Base-by-base conservation (phyloP, 1,140 invertebrate species). In the Cotesia typhae region DNA sequence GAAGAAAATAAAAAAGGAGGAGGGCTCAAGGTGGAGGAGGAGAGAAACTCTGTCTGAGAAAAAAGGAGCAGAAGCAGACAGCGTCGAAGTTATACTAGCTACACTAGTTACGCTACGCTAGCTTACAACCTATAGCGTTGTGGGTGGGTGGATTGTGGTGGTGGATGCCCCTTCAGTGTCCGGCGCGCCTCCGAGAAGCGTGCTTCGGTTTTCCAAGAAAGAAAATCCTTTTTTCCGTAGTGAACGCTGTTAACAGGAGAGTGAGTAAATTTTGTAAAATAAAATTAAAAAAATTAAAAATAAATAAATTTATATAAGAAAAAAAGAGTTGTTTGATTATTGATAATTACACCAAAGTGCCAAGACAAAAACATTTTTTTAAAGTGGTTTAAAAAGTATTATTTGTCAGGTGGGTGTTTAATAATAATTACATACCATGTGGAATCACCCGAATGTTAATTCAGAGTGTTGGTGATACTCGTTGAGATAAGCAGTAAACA, bases 171-270 rank as follows among this genome's bases (percentile, higher is more conserved):
- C 64, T 59, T 87, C 85, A 86, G 85, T 85, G 84, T 85, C 84
- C 82, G 82, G 85, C 84, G 85, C 84, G 85, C 83, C 85, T 86
- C 82, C 85, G 84, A 83, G 75, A 82, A 85, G 85, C 83, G 84
- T 85, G 84, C 83, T 82, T 86, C 85, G 85, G 79, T 47, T 70
- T 72, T 57, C 53, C 55, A 41, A 53, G 14, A 41, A 17, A 70
- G 37, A 36, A 55, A 14, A 70, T 37, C 59, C 57, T 51, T 65
- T 60, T 47, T 53, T 47, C 57, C 20, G 38, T 38, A 28, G 41
- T 60, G 37, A 53, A 57, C 28, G 41, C 17, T 65, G 35, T 38
- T 47, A 36, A 55, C 59, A 12, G 9, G 20, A 66, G 17, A 28
- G 36, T 17, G 20, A 52, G 51, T 38, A 28, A 74, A 72, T 12